These are phyloP conservation scores for Molothrus aeneus DNA, from an alignment of 2,797 vertebrate species.

Conservation along the genomic window DNA sequence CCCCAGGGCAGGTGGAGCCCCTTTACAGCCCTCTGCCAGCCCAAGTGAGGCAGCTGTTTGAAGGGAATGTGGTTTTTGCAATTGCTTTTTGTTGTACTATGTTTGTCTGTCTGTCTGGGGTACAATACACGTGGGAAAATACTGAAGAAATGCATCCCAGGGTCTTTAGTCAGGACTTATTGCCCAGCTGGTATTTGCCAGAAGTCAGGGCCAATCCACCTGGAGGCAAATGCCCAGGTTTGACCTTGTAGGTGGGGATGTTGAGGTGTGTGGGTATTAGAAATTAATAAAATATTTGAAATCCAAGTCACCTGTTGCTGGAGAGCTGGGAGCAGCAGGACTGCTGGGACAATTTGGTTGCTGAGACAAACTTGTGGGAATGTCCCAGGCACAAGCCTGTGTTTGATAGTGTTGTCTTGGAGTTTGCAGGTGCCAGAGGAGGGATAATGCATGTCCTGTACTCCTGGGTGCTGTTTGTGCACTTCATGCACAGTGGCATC, in stretches of 20 bases:
- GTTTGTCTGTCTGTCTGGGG: neutral
- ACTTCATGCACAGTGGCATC: neutral
- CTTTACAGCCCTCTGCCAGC: neutral
- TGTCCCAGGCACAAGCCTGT: neutral
- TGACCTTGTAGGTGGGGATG: neutral
- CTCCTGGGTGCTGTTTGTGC: neutral
- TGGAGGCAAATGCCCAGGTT: neutral
- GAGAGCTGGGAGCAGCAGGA: neutral
- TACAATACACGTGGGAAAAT: fast-evolving
- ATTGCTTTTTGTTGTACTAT: neutral
- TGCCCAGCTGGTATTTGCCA: neutral
- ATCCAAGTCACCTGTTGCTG: neutral
- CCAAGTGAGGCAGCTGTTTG: neutral
- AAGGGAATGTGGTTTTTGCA: fast-evolving
- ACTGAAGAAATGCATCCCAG: neutral
- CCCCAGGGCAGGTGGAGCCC: neutral
- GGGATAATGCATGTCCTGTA: fast-evolving
- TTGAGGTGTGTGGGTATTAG: neutral
- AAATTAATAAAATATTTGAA: neutral
- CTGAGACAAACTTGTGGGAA: neutral
- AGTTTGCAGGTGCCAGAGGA: neutral
- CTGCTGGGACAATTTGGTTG: neutral
- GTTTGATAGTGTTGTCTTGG: fast-evolving
- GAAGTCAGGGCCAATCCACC: neutral
- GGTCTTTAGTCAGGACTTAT: neutral